Percentiles rank a stretch among this genome's conserved stretches.
Evolutionary conservation across 2,113 vertebrate genomes (phyloP).

Genomic region (Hemicordylus capensis): DNA sequence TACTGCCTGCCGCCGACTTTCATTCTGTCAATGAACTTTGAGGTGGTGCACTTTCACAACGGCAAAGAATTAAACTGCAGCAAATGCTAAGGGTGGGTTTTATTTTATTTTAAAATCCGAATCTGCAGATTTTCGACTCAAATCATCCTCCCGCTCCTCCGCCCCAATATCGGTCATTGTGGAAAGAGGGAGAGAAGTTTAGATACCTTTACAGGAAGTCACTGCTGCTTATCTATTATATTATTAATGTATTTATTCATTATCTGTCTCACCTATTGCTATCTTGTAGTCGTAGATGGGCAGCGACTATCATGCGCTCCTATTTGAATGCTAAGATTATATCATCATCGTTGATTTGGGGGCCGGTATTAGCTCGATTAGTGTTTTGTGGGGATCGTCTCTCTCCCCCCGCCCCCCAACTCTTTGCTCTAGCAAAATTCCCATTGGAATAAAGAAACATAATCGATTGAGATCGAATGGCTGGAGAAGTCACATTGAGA

Average conservation of each 20-base stretch:
- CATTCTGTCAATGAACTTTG: slow-evolving; percentile 25
- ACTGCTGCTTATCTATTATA: background rate
- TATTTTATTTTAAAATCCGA: slow-evolving; percentile 1
- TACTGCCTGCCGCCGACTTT: accelerated
- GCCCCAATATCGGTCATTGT: background rate
- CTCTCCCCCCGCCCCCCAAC: background rate
- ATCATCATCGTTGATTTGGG: too few species aligned
- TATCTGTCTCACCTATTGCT: background rate
- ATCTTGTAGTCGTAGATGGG: background rate
- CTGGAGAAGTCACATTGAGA: slow-evolving; percentile 58
- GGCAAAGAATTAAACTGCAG: background rate
- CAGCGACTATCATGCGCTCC: background rate
- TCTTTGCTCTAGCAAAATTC: slow-evolving; percentile 8
- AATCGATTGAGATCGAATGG: slow-evolving; percentile 59
- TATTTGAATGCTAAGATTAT: too few species aligned
- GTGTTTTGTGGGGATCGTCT: slow-evolving; percentile 16
- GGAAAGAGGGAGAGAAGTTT: background rate
- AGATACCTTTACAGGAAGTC: background rate
- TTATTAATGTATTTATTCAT: background rate
- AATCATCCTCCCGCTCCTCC: slow-evolving; percentile 48
- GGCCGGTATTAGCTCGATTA: background rate
- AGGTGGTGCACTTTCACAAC: background rate
- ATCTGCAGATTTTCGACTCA: slow-evolving; percentile 46
- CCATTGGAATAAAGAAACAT: slow-evolving; percentile 44
- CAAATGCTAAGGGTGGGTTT: too few species aligned